Conservation (phyloP, 2,113 vertebrate genomes). For the Micronisus gabar region DNA sequence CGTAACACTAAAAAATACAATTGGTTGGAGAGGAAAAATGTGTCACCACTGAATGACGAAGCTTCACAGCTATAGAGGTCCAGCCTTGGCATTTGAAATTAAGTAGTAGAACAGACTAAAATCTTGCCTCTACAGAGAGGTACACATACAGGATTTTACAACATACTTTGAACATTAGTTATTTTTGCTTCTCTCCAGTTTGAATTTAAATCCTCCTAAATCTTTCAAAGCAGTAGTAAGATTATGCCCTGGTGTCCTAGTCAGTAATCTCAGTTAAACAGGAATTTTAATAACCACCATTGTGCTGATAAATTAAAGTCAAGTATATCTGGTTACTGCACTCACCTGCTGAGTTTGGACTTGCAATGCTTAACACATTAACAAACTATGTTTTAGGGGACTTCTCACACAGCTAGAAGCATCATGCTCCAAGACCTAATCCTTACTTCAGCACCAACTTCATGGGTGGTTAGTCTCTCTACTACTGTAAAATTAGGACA, state of each 20-base stretch:
- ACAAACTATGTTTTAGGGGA: constrained; percentile 28
- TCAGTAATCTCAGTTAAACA: not conserved
- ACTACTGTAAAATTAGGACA: constrained; percentile 28
- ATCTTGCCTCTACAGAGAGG: not conserved
- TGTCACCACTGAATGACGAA: not conserved
- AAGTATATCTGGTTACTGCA: not conserved
- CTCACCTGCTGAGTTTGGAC: not conserved
- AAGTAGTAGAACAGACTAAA: not conserved
- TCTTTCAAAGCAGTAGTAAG: not conserved
- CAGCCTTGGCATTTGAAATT: not conserved
- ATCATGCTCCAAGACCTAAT: not conserved
- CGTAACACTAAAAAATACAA: not conserved
- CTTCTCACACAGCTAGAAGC: constrained; percentile 17
- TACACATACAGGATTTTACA: not conserved
- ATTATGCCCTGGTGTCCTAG: constrained; percentile 4
- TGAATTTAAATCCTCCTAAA: constrained; percentile 14
- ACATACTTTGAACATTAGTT: not conserved
- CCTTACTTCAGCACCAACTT: not conserved
- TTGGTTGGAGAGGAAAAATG: not conserved
- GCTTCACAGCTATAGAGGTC: not conserved
- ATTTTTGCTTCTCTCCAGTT: not conserved
- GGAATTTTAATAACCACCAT: constrained; percentile 18
- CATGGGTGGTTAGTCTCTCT: constrained; percentile 27
- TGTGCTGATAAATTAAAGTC: constrained; percentile 24
- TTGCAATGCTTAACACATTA: constrained; percentile 6